Evolutionary conservation across 2,888 invertebrate species (phyloP).

Genomic region (Coremacera marginata): DNA sequence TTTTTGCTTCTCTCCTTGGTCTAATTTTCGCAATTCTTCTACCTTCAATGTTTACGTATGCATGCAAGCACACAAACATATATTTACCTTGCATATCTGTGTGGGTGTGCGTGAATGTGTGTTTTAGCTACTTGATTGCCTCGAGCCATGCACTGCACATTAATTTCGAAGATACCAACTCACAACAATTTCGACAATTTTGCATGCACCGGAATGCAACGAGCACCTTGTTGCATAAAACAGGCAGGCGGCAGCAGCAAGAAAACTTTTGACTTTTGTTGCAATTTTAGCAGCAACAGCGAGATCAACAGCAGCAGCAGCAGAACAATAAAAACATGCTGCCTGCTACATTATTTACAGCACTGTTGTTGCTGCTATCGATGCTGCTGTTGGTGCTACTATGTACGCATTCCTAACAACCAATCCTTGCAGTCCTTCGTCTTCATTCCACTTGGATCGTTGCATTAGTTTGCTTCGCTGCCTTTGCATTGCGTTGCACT

Average conservation of each 20-base stretch:
- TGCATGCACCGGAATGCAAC: conserved; percentile 19
- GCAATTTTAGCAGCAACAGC: background rate
- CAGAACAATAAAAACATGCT: background rate
- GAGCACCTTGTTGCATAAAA: background rate
- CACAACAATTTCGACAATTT: conserved; percentile 20
- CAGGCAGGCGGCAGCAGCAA: background rate
- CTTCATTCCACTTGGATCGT: conserved; percentile 19
- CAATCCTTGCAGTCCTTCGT: conserved; percentile 16
- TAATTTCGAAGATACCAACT: conserved; percentile 14
- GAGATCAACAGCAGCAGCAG: background rate
- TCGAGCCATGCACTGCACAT: conserved; percentile 13
- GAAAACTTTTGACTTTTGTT: conserved; percentile 19
- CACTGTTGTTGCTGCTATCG: no score
- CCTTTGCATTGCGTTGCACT: conserved; percentile 45
- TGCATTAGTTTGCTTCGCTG: conserved; percentile 42
- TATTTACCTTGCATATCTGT: background rate
- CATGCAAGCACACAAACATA: no score
- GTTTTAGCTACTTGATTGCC: background rate
- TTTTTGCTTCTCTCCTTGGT: conserved; percentile 11
- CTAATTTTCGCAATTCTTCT: conserved; percentile 4
- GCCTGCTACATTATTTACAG: no score
- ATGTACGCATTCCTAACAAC: background rate
- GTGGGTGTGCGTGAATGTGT: background rate
- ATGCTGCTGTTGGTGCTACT: background rate
- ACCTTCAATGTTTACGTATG: background rate